Evolutionary conservation across 2,797 vertebrate genomes (phyloP).

Genomic region (Lacerta agilis): DNA sequence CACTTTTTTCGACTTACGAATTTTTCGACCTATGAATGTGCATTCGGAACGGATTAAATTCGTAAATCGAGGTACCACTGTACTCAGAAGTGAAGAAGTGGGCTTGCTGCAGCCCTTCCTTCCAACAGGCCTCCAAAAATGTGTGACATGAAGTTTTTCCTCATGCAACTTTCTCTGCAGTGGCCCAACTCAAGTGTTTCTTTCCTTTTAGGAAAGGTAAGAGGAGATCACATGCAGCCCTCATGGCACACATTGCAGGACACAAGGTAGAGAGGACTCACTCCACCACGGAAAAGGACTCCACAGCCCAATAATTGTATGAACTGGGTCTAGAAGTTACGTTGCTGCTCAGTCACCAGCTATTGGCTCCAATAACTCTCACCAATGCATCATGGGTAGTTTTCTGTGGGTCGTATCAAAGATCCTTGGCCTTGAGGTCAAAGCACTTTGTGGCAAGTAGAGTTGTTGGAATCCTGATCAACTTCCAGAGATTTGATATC

Average conservation of each 20-base stretch:
- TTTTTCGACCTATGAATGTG: too few species aligned
- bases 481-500: slow-evolving; percentile 5
- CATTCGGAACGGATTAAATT: too few species aligned
- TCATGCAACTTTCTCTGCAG: not conserved
- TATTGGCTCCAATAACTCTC: slow-evolving; percentile 13
- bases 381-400: not conserved
- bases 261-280: too few species aligned
- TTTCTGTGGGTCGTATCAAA: slow-evolving; percentile 5
- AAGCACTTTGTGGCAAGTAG: not conserved
- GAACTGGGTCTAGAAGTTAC: not conserved
- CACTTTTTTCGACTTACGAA: too few species aligned
- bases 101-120: not conserved
- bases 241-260: not conserved
- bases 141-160: not conserved
- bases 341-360: not conserved
- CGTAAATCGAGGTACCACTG: too few species aligned
- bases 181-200: not conserved
- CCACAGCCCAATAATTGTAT: not conserved
- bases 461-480: not conserved
- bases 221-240: not conserved
- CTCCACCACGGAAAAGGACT: not conserved
- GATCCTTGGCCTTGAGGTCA: not conserved
- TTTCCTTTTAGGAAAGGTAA: not conserved
- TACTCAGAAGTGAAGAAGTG: not conserved
- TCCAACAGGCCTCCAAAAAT: not conserved